Conservation (phyloP, 2,888 invertebrate genomes). For the Nephrotoma flavescens region DNA sequence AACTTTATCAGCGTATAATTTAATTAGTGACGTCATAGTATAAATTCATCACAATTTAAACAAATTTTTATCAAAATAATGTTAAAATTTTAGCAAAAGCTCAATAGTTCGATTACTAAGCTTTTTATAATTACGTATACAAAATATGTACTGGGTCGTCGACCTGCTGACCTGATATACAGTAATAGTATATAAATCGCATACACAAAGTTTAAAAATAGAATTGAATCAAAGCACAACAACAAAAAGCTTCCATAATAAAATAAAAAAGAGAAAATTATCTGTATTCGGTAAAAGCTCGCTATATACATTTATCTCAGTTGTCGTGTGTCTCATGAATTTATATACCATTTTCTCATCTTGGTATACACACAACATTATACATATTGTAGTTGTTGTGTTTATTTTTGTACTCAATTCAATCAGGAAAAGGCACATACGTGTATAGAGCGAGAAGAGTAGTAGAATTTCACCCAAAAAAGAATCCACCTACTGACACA, state of each 20-base stretch:
- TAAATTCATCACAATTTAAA: background rate
- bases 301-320: background rate
- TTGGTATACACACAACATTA: background rate
- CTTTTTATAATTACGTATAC: background rate
- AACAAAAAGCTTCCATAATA: background rate
- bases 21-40: background rate
- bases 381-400: background rate
- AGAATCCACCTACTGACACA: constrained; percentile 4
- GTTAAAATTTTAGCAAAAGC: background rate
- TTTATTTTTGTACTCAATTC: background rate
- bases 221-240: background rate
- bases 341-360: background rate
- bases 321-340: background rate
- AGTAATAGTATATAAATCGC: background rate
- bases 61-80: background rate
- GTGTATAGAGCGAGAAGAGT: background rate
- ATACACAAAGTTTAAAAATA: background rate
- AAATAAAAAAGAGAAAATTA: background rate
- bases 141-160: constrained; percentile 13
- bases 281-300: background rate
- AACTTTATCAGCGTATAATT: background rate
- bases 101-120: background rate
- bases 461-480: background rate
- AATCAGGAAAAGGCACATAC: background rate
- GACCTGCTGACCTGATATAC: constrained; percentile 16